Evolutionary conservation across 1,140 invertebrate genomes (phyloP).

Genomic region (Epicauta chinensis): DNA sequence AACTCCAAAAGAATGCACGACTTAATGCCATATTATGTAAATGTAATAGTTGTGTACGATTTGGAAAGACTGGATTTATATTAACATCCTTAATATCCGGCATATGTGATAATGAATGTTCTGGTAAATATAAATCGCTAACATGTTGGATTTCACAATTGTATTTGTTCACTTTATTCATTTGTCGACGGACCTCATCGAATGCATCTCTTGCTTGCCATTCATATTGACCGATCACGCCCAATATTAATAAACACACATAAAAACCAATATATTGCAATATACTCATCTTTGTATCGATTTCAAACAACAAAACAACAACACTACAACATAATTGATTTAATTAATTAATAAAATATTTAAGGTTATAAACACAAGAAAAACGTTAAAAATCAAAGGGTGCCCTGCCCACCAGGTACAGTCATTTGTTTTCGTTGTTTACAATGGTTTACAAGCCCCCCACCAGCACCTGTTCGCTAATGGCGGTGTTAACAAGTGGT

Average conservation of each 20-base stretch:
- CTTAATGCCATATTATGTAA: slow-evolving; percentile 94
- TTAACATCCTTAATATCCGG: slow-evolving; percentile 94
- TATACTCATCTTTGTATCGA: not conserved
- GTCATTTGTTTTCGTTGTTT: too few relatives aligned
- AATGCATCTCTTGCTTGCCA: slow-evolving; percentile 84
- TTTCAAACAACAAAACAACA: too few relatives aligned
- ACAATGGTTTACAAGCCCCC: too few relatives aligned
- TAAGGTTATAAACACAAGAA: too few relatives aligned
- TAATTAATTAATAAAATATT: too few relatives aligned
- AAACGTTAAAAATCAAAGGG: too few relatives aligned
- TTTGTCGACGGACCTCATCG: slow-evolving; percentile 75
- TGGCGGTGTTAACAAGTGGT: too few relatives aligned
- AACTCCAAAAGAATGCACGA: slow-evolving; percentile 92
- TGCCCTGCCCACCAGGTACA: too few relatives aligned
- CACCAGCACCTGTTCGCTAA: too few relatives aligned
- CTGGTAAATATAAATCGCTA: slow-evolving; percentile 77
- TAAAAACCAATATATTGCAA: slow-evolving; percentile 1
- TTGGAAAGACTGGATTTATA: slow-evolving; percentile 91
- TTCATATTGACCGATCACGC: slow-evolving; percentile 75
- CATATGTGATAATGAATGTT: slow-evolving; percentile 79
- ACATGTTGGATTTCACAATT: slow-evolving; percentile 86
- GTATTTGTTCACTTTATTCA: slow-evolving; percentile 72
- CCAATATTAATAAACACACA: slow-evolving; percentile 38
- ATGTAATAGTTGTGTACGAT: slow-evolving; percentile 87
- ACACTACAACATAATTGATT: too few relatives aligned